These are phyloP conservation scores for Laterallus jamaicensis DNA, from an alignment of 2,113 vertebrate genomes.

Conservation along the genomic window DNA sequence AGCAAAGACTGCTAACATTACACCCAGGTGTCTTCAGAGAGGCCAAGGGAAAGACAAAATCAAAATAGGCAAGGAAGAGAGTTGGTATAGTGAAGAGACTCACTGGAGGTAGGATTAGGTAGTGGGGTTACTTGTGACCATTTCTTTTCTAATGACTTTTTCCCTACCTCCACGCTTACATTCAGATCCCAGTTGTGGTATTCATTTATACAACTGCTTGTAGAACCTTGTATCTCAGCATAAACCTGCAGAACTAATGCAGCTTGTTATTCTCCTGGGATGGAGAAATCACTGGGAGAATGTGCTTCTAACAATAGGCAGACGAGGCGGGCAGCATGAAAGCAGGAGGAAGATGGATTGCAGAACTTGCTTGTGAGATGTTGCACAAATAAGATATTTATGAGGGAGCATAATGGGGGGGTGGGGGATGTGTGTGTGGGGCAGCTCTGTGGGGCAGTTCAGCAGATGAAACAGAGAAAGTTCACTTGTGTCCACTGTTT, in stretches of 20 bases:
- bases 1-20: background rate
- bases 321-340: background rate
- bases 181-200: background rate
- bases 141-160: background rate
- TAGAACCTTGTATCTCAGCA: background rate
- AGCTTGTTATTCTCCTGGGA: background rate
- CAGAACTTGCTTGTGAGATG: background rate
- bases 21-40: background rate
- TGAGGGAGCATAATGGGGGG: background rate
- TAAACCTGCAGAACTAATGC: constrained; percentile 18
- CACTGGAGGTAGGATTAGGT: background rate
- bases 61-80: background rate
- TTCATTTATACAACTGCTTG: background rate
- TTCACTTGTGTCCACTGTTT: background rate
- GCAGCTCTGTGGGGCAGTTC: background rate
- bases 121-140: background rate
- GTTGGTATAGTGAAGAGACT: background rate
- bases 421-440: background rate
- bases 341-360: background rate
- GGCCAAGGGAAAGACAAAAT: background rate
- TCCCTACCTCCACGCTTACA: background rate
- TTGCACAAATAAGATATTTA: constrained; percentile 23
- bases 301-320: constrained; percentile 21
- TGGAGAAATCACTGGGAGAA: background rate
- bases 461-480: background rate